Conservation (phyloP, 2,113 vertebrate genomes). For the Cromileptes altivelis region DNA sequence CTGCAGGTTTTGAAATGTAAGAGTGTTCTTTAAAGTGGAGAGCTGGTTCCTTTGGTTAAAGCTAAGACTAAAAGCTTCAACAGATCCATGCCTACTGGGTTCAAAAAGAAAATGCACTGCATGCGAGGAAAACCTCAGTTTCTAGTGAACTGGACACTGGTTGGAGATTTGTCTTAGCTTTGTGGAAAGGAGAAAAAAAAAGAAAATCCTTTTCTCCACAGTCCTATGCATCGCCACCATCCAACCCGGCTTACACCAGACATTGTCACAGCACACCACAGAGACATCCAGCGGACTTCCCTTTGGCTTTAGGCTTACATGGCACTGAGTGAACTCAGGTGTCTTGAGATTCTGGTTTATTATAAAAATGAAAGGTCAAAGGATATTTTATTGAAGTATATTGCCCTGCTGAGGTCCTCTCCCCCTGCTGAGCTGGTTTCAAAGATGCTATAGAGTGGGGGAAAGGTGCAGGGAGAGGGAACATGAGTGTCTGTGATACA, state of each 20-base stretch:
- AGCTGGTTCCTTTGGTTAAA: constrained; percentile 8
- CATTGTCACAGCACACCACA: constrained; percentile 4
- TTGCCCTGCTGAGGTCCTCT: constrained; percentile 31
- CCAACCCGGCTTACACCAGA: constrained; percentile 5
- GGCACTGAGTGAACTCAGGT: constrained; percentile 21
- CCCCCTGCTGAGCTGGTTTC: constrained; percentile 15
- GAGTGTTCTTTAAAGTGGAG: background rate
- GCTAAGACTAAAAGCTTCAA: background rate
- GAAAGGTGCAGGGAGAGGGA: background rate
- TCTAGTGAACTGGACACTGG: background rate
- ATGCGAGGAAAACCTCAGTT: background rate
- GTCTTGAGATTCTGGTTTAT: constrained; percentile 50
- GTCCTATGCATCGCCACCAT: constrained; percentile 9
- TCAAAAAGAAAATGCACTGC: background rate
- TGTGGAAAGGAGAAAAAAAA: constrained; percentile 7
- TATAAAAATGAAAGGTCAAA: constrained; percentile 66
- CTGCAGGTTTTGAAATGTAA: background rate
- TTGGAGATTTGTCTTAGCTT: constrained; percentile 24
- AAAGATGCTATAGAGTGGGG: background rate
- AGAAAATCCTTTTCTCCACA: constrained; percentile 17
- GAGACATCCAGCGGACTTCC: constrained; percentile 37
- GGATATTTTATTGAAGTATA: constrained; percentile 38
- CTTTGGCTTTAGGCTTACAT: constrained; percentile 48
- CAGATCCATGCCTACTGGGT: background rate
- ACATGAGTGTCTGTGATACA: background rate